Evolutionary conservation across 35 echinoderm and acorn worm genomes (phyloP).

Genomic region (Stichopus chloronotus): DNA sequence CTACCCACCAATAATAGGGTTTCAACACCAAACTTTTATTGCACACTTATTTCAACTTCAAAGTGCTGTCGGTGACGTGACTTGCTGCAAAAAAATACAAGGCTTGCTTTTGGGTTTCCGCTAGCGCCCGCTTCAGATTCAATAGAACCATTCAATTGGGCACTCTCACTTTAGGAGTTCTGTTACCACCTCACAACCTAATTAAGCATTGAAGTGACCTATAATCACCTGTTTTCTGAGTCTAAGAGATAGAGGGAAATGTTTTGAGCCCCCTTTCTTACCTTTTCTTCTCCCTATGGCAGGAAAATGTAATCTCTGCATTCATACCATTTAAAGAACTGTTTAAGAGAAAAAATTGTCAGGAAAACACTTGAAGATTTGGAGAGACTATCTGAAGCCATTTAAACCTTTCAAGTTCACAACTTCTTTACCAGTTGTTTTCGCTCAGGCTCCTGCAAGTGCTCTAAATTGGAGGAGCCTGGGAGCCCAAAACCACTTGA

Average conservation of each 20-base stretch:
- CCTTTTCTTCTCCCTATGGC: background rate
- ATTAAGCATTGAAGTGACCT: background rate
- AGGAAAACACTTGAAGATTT: conserved; percentile 24
- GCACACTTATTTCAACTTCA: background rate
- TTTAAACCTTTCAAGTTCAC: background rate
- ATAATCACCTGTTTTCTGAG: background rate
- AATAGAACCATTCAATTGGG: background rate
- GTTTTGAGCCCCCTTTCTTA: background rate
- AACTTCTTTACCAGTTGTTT: conserved; percentile 3
- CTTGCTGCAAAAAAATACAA: background rate
- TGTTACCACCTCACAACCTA: conserved; percentile 35
- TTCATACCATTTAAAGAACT: background rate
- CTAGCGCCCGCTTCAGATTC: background rate
- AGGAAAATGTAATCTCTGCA: background rate
- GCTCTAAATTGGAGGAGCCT: background rate
- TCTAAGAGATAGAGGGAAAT: background rate
- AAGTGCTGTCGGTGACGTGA: background rate
- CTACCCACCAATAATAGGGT: background rate
- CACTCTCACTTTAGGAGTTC: background rate
- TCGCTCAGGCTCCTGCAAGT: background rate
- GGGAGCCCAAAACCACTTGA: conserved; percentile 4
- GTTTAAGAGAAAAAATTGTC: background rate
- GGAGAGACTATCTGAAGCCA: conserved; percentile 8
- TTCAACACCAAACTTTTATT: background rate
- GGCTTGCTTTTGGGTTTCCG: background rate